Evolutionary conservation across 1,140 invertebrate species (phyloP).

Genomic region (Drepana arcuata): DNA sequence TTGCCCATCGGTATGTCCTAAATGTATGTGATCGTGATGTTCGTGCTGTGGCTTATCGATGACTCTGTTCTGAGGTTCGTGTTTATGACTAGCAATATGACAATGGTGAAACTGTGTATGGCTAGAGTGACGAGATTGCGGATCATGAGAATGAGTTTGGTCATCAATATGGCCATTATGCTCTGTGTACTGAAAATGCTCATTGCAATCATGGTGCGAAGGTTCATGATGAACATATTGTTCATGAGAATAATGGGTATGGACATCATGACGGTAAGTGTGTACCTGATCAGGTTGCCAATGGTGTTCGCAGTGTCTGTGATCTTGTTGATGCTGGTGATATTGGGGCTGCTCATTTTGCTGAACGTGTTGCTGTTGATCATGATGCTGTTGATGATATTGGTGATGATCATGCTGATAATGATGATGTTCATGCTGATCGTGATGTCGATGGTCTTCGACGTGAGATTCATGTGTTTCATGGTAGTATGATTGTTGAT

Average conservation of each 20-base stretch:
- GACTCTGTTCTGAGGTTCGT: too few species aligned
- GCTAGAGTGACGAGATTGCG: slow-evolving; percentile 1
- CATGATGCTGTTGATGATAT: slow-evolving; percentile 5
- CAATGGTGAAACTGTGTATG: too few species aligned
- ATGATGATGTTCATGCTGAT: slow-evolving; percentile 1
- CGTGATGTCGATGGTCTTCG: slow-evolving; percentile 2
- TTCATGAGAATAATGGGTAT: not conserved
- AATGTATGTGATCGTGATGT: slow-evolving; percentile 7
- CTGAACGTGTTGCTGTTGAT: not conserved
- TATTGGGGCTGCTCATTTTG: not conserved
- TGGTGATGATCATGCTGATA: slow-evolving; percentile 3
- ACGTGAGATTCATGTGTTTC: slow-evolving; percentile 5
- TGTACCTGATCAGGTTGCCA: not conserved
- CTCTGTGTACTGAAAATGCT: slow-evolving; percentile 2
- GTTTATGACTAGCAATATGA: too few species aligned
- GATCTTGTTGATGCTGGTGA: not conserved
- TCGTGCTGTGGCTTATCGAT: slow-evolving; percentile 7
- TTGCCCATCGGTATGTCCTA: too few species aligned
- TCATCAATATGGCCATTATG: slow-evolving; percentile 5
- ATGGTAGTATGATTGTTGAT: slow-evolving; percentile 7
- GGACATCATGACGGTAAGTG: not conserved
- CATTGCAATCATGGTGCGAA: slow-evolving; percentile 1
- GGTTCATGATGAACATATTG: not conserved
- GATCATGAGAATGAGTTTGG: slow-evolving; percentile 6
- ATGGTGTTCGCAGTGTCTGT: not conserved